Base-by-base conservation (phyloP, 2,888 invertebrate genomes). In the Meloe dianella region DNA sequence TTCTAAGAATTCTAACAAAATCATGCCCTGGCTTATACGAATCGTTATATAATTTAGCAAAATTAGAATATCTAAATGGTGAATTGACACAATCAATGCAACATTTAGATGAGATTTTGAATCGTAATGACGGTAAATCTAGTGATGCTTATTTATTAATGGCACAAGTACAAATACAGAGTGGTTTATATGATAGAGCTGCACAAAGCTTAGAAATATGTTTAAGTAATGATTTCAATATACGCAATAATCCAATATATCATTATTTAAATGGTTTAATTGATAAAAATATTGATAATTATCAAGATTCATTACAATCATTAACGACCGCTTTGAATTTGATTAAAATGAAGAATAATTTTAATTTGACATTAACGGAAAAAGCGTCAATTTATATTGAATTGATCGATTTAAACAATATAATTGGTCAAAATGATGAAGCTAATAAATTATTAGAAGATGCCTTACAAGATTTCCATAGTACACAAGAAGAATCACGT, bases 191-290 rank as follows among this genome's bases (percentile, higher is more conserved):
- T 76, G 88, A 91, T 20, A 88, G 92, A 78, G 97, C 97, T 0
- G 88, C 92, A 12, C 95, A 96, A 81, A 91, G 91, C 64, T 85
- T 98, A 57, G 97, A 98, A 84, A 89, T 93, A 72, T 96, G 95
- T 65, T 85, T 98, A 14, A 96, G 96, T 78, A 93, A 94, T 79
- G 95, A 97, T 83, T 97, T 98, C 80, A 92, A 94, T 84, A 92
- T 98, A 0, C 86, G 97, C 71, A 96, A 97, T 68, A 92, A 94
- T 83, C 94, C 97, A 0, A 86, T 96, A 80, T 98, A 95, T 80
- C 95, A 97, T 84, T 88, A 96, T 69, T 88, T 97, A 0, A 89
- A 90, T 73, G 97, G 96, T 0, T 86, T 94, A 29, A 91, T 97
- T 60, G 89, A 93, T 72, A 95, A 93, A 80, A 88, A 90, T 74